Conservation (phyloP, 2,888 invertebrate species). For the Sesia apiformis region DNA sequence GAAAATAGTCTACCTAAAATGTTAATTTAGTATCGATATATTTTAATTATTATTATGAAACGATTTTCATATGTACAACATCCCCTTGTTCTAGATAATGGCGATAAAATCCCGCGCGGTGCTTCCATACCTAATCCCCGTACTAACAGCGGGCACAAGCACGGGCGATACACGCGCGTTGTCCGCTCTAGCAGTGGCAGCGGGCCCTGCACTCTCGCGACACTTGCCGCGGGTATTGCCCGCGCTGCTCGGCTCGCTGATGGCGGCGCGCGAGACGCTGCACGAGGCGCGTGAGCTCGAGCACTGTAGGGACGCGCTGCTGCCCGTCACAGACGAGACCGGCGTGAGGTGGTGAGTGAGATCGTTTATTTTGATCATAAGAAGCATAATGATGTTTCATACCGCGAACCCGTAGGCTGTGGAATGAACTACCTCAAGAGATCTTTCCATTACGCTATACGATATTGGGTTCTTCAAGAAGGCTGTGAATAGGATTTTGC, state of each 20-base stretch:
- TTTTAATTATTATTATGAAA: no score
- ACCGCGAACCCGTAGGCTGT: no score
- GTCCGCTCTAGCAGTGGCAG: constrained; percentile 94
- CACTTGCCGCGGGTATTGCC: constrained; percentile 94
- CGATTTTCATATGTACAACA: no score
- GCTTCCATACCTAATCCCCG: constrained; percentile 95
- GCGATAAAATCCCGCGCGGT: constrained; percentile 96
- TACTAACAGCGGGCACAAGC: constrained; percentile 78
- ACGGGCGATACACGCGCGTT: constrained; percentile 83
- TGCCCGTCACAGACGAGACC: constrained; percentile 91
- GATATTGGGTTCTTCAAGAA: no score
- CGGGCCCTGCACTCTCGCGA: constrained; percentile 92
- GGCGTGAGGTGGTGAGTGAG: constrained; percentile 82
- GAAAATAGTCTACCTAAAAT: no score
- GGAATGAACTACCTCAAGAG: no score
- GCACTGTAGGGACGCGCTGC: constrained; percentile 93
- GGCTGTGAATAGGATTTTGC: no score
- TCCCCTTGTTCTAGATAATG: constrained; percentile 79
- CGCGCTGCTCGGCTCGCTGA: constrained; percentile 86
- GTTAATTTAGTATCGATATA: no score
- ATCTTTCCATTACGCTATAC: no score
- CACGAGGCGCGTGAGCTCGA: constrained; percentile 85
- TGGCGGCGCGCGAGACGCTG: constrained; percentile 78
- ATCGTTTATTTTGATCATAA: no score
- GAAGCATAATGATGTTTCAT: no score